These are phyloP conservation scores for Scomberomorus guttatus DNA, from an alignment of 2,797 vertebrate species.

Conservation along the genomic window DNA sequence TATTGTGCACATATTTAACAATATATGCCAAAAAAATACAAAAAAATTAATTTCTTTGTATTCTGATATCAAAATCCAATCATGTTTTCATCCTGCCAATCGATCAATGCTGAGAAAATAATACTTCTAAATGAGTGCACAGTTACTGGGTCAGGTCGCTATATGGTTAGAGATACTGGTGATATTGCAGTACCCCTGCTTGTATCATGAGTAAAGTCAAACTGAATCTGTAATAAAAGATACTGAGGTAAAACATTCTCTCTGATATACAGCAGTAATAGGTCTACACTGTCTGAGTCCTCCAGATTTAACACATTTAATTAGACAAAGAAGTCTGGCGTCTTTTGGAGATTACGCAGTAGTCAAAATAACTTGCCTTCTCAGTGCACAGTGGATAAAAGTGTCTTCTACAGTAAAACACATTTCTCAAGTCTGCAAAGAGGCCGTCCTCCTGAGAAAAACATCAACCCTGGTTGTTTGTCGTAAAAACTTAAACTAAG, in stretches of 20 bases:
- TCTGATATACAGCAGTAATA: neutral
- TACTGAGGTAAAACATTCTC: neutral
- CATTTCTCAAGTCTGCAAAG: neutral
- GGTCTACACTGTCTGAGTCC: neutral
- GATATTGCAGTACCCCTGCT: neutral
- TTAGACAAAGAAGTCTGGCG: neutral
- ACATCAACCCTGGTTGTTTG: neutral
- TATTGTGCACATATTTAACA: too few relatives aligned
- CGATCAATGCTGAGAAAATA: neutral
- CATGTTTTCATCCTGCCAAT: neutral
- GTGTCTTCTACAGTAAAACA: neutral
- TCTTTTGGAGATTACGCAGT: neutral
- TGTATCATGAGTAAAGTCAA: neutral
- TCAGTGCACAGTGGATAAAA: neutral
- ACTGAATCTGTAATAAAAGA: neutral
- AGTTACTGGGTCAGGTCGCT: too few relatives aligned
- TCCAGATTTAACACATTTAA: neutral
- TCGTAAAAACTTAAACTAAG: neutral
- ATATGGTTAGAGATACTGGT: too few relatives aligned
- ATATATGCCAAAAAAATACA: too few relatives aligned
- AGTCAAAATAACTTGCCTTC: neutral
- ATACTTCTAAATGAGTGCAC: neutral
- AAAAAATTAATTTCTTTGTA: too few relatives aligned
- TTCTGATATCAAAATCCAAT: too few relatives aligned
- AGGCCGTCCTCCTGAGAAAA: neutral